phyloP scores from a whole-genome alignment of 2,888 invertebrate genomes.

The Neocrepidodera transversa region DNA sequence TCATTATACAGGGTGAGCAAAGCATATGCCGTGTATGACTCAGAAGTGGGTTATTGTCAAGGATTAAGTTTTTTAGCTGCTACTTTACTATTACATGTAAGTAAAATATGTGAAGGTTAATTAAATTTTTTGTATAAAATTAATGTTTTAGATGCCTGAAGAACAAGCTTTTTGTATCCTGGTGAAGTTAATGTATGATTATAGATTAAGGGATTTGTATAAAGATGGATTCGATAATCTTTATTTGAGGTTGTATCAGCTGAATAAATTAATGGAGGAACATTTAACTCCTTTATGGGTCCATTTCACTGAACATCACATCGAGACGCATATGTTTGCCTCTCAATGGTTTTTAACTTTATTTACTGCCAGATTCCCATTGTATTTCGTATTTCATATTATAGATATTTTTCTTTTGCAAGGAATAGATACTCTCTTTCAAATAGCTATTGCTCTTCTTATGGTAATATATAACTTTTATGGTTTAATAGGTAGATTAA shows the following conservation, averaged over 20 bases:
- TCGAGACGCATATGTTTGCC: constrained; percentile 99
- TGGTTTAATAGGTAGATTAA: not conserved
- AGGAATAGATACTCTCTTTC: constrained; percentile 95
- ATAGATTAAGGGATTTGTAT: constrained; percentile 92
- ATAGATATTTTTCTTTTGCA: constrained; percentile 94
- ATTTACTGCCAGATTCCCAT: constrained; percentile 98
- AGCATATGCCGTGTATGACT: constrained; percentile 96
- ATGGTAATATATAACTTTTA: constrained; percentile 66
- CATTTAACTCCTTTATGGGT: constrained; percentile 81
- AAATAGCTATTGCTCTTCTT: constrained; percentile 92
- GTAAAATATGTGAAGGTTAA: constrained; percentile 58
- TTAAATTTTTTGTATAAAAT: not conserved
- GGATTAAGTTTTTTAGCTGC: constrained; percentile 98
- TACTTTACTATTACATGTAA: constrained; percentile 91
- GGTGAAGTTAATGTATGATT: constrained; percentile 96
- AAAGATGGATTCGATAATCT: constrained; percentile 97
- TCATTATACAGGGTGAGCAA: constrained; percentile 94
- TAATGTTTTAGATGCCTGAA: constrained; percentile 93
- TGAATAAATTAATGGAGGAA: constrained; percentile 92
- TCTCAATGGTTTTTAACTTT: constrained; percentile 99
- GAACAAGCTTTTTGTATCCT: constrained; percentile 98
- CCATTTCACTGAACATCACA: constrained; percentile 80
- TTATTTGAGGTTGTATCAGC: constrained; percentile 92
- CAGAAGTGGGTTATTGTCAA: constrained; percentile 98
- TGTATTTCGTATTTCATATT: constrained; percentile 95